Percentiles rank a stretch among this genome's conserved stretches.
Evolutionary conservation across 2,888 invertebrate species (phyloP).

Genomic region (Venusia cambrica): DNA sequence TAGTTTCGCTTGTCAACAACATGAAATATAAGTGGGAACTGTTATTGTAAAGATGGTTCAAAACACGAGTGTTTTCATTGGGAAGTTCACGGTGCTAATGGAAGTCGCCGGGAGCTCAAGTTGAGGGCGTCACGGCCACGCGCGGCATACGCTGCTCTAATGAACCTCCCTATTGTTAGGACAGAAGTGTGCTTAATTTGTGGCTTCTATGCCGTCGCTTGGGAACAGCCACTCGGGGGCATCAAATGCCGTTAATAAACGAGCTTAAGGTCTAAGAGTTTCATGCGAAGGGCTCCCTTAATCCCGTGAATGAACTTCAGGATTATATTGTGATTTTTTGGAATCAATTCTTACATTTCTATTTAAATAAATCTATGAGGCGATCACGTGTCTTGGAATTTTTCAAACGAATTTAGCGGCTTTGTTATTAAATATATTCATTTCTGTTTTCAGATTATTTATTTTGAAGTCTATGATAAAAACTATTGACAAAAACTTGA

Average conservation of each 20-base stretch:
- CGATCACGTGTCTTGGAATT: too few species aligned
- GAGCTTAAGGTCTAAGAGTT: constrained; percentile 37
- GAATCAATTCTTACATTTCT: too few species aligned
- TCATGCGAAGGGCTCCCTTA: constrained; percentile 16
- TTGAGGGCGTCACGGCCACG: constrained; percentile 70
- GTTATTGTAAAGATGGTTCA: constrained; percentile 64
- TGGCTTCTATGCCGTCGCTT: constrained; percentile 50
- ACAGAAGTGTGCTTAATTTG: constrained; percentile 68
- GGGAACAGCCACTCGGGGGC: constrained; percentile 45
- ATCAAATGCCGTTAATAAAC: constrained; percentile 52
- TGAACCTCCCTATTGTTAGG: constrained; percentile 72
- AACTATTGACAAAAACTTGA: too few species aligned
- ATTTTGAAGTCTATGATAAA: too few species aligned
- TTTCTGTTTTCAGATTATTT: too few species aligned
- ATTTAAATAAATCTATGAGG: too few species aligned
- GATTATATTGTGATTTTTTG: background rate
- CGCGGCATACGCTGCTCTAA: constrained; percentile 71
- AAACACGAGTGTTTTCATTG: constrained; percentile 69
- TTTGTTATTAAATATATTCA: too few species aligned
- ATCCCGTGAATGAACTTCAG: background rate
- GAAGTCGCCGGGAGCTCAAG: constrained; percentile 36
- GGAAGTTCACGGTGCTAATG: constrained; percentile 65
- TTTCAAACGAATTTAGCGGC: too few species aligned
- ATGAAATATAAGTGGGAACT: constrained; percentile 73
- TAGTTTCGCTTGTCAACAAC: constrained; percentile 70